Percentiles rank a stretch among this genome's conserved stretches.
Evolutionary conservation across 2,797 vertebrate genomes (phyloP).

Genomic region (Sylvilagus floridanus): DNA sequence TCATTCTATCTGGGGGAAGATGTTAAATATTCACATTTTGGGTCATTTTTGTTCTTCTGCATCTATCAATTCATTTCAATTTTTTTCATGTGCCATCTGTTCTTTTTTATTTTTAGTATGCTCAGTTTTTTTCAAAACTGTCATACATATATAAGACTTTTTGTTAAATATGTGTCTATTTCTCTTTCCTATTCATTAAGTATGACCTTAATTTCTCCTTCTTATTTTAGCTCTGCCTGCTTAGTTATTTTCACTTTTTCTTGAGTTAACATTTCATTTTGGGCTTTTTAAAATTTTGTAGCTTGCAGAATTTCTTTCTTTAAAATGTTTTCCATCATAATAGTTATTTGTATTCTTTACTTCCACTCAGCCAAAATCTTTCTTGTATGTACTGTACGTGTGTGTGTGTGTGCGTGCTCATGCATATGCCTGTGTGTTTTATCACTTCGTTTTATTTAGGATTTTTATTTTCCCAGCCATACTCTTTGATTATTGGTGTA

Average conservation of each 20-base stretch:
- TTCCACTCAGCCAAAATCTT: neutral
- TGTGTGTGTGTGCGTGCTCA: neutral
- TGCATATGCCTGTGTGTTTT: neutral
- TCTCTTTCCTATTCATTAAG: neutral
- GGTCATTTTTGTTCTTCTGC: neutral
- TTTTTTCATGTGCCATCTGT: constrained; percentile 33
- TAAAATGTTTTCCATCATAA: neutral
- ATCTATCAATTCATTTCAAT: neutral
- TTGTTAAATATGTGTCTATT: neutral
- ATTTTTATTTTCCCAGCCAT: neutral
- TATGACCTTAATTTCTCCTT: neutral
- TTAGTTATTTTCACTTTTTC: neutral
- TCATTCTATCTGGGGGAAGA: neutral
- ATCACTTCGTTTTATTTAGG: neutral
- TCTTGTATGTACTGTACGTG: fast-evolving
- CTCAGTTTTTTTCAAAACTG: neutral
- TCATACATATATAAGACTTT: neutral
- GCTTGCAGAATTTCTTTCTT: neutral
- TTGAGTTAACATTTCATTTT: neutral
- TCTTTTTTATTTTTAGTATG: neutral
- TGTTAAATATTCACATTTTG: constrained; percentile 34
- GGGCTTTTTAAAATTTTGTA: neutral
- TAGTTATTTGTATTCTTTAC: neutral
- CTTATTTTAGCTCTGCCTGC: neutral
- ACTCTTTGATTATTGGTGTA: neutral